Evolutionary conservation across 2,888 invertebrate genomes (phyloP).

Genomic region (Mesoligia furuncula): DNA sequence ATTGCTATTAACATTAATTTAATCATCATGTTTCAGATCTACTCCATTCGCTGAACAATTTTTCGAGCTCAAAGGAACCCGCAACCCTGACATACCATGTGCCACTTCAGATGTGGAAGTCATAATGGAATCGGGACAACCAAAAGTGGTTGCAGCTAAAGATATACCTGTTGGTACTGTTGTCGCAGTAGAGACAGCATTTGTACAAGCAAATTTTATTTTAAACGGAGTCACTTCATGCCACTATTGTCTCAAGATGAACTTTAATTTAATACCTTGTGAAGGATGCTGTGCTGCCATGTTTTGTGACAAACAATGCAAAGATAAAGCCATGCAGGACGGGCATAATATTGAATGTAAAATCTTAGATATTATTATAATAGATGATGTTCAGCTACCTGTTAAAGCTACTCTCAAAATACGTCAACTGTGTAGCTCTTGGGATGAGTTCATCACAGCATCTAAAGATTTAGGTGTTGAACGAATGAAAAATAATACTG

Average conservation of each 20-base stretch:
- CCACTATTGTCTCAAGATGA: constrained; percentile 37
- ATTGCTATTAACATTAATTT: neutral
- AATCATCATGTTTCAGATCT: constrained; percentile 25
- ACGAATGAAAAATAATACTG: constrained; percentile 23
- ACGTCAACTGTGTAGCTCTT: constrained; percentile 45
- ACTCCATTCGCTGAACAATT: constrained; percentile 22
- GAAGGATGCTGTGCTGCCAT: constrained; percentile 34
- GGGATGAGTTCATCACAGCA: constrained; percentile 52
- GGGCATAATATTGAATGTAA: constrained; percentile 46
- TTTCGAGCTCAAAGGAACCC: constrained; percentile 25
- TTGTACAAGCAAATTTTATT: neutral
- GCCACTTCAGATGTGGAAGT: constrained; percentile 42
- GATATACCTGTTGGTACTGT: constrained; percentile 46
- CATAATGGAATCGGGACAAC: constrained; percentile 13
- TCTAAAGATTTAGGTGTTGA: constrained; percentile 37
- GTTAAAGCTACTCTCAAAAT: constrained; percentile 40
- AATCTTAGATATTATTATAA: neutral
- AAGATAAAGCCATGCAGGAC: constrained; percentile 34
- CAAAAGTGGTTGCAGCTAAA: constrained; percentile 46
- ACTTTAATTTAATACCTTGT: constrained; percentile 44
- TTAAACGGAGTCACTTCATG: neutral
- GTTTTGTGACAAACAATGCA: constrained; percentile 44
- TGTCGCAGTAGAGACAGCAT: constrained; percentile 39
- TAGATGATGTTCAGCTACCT: neutral
- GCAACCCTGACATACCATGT: constrained; percentile 39